Evolutionary conservation across 2,113 vertebrate genomes (phyloP), one percentile per base, ranked within the genome.

Genomic region (Indri indri): DNA sequence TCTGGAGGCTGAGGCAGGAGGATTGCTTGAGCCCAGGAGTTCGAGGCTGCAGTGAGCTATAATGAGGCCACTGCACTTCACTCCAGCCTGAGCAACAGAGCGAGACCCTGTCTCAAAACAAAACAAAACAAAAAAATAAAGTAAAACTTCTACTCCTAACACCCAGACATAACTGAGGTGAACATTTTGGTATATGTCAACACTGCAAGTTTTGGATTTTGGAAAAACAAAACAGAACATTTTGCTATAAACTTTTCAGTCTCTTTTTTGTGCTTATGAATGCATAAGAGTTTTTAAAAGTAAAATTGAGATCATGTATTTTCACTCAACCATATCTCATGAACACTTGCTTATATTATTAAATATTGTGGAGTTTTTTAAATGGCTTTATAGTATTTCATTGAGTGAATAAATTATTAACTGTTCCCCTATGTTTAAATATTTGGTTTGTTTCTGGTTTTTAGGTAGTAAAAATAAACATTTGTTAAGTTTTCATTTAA

Each of bases 401-500:
- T 37, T 95, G 59, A 84, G 5, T 88, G 42, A 84, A 66, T 93
- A 61, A 77, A 63, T 57, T 37, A 79, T 88, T 80, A 91, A 77
- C 50, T 77, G 79, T 50, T 94, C 32, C 18, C 9, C 20, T 86
- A 16, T 52, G 34, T 74, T 74, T 84, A 57, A 84, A 74, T 57
- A 74, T 92, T 84, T 71, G 52, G 27, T 70, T 42, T 73, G 45
- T 73, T 71, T 92, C 40, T 74, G 14, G 34, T 84, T 74, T 63
- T 73, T 45, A 61, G 50, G 32, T 82, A n/a, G 40, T 57, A 65
- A 45, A 65, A 86, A 81, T 86, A 83, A 91, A 37, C 84, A 85
- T 79, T 85, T 89, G 70, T 94, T 90, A 70, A 22, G 23, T 80
- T 91, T 94, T 92, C 79, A 70, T 91, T 93, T 94, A 90, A 63